Evolutionary conservation across 2,797 vertebrate genomes (phyloP).

Genomic region (Lutjanus argentimaculatus): DNA sequence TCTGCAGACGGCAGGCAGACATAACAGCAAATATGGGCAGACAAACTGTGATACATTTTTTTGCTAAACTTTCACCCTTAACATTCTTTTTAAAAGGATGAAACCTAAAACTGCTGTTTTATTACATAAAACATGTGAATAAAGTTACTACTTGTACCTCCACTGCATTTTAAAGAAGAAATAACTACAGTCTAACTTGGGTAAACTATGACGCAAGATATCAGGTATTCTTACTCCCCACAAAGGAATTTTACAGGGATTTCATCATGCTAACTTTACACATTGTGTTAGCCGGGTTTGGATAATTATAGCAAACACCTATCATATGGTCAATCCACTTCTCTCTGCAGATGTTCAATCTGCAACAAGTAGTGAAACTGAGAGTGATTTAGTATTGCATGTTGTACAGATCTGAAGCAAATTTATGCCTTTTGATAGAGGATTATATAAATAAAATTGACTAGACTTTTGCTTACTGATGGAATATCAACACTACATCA

Average conservation of each 20-base stretch:
- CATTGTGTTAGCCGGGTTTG: conserved; percentile 29
- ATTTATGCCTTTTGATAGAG: neutral
- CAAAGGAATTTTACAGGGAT: conserved; percentile 58
- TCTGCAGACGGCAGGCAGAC: conserved; percentile 69
- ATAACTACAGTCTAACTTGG: conserved; percentile 15
- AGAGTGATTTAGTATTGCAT: too few relatives aligned
- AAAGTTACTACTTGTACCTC: neutral
- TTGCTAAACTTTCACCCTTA: conserved; percentile 9
- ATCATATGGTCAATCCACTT: conserved; percentile 9
- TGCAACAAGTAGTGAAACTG: conserved; percentile 40
- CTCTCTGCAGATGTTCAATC: conserved; percentile 46
- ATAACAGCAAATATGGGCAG: conserved; percentile 67
- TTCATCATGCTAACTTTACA: conserved; percentile 50
- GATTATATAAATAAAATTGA: neutral
- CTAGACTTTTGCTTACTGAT: neutral
- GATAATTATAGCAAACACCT: conserved; percentile 55
- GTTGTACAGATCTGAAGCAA: neutral
- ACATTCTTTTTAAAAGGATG: conserved; percentile 14
- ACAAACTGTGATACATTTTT: conserved; percentile 45
- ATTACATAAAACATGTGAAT: conserved; percentile 3
- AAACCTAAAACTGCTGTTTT: conserved; percentile 14
- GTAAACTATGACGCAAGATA: conserved; percentile 48
- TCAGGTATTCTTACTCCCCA: conserved; percentile 43
- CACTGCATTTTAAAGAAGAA: conserved; percentile 5
- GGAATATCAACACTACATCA: neutral